These are phyloP conservation scores for Spermophilus dauricus DNA, from an alignment of 2,113 vertebrate species.

Conservation along the genomic window DNA sequence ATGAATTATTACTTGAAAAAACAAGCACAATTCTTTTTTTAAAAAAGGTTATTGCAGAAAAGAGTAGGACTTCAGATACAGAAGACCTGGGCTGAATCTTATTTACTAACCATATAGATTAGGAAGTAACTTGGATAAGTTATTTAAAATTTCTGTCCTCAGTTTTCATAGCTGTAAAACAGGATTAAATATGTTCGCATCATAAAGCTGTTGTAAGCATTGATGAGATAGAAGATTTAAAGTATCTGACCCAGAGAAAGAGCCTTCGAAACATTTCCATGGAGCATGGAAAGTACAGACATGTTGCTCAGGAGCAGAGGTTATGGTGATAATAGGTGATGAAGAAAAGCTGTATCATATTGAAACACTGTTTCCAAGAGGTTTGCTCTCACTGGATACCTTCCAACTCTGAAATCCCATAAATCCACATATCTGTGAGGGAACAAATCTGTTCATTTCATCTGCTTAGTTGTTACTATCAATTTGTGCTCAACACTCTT, in stretches of 20 bases:
- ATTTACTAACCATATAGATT: neutral
- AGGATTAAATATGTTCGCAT: neutral
- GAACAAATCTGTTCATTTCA: neutral
- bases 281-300: neutral
- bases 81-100: neutral
- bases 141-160: neutral
- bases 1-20: neutral
- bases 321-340: neutral
- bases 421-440: neutral
- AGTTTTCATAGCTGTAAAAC: conserved; percentile 33
- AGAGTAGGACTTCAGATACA: neutral
- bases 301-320: neutral
- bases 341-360: neutral
- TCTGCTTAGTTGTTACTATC: neutral
- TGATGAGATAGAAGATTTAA: neutral
- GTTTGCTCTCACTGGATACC: neutral
- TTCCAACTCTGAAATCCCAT: neutral
- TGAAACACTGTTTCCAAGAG: neutral
- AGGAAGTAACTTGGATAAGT: neutral
- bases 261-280: neutral
- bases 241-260: neutral
- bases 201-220: neutral
- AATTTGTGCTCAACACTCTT: neutral
- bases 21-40: neutral
- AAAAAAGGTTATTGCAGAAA: neutral